Evolutionary conservation across 2,797 vertebrate genomes (phyloP), one percentile per base, ranked within the genome.

Genomic region (Catostomus latipinnis): DNA sequence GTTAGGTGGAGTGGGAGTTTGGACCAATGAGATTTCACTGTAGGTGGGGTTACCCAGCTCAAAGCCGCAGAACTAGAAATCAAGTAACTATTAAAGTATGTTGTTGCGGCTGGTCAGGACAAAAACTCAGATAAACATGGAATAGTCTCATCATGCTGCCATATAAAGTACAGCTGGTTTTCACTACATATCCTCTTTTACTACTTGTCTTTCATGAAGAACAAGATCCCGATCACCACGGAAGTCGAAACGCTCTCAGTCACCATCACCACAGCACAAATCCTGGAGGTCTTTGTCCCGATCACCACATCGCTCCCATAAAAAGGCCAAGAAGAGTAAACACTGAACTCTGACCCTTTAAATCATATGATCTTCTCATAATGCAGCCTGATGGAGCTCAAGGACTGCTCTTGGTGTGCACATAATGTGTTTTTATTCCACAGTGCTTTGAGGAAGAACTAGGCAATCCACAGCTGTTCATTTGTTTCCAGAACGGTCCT

Each of bases 281-380:
- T 82, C 87, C 0, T 67, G 87, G 49, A 90, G 90, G 83, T 95
- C 94, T 50, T 85, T 86, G 7, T 91, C 94, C 3, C 88, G 91
- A 61, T 95, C 94, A 1, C 94, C 94, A 0, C 93, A 94, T 87
- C 93, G 91, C 81, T 94, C 93, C 49, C 94, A 94, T 88, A 95
- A 94, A 86, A 95, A 94, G 86, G 72, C 90, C 14, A 95, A 95
- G 90, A 95, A 93, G 89, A 94, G 91, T 88, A 95, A 94, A 91
- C 93, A 93, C 76, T 95, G 92, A 94, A 81, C 60, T 56, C 79
- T 71, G 69, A 81, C 54, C 61, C 74, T 65, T 34, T 56, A 43
- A 70, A 16, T 50, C 69, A 49, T 49, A 10, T 48, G 49, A 16
- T 56, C 46, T 6, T 57, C 76, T 83, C 76, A 76, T 71, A 66